Evolutionary conservation across 2,797 vertebrate genomes (phyloP), one percentile per base, ranked within the genome.

Genomic region (Enteromius trimaculatus): DNA sequence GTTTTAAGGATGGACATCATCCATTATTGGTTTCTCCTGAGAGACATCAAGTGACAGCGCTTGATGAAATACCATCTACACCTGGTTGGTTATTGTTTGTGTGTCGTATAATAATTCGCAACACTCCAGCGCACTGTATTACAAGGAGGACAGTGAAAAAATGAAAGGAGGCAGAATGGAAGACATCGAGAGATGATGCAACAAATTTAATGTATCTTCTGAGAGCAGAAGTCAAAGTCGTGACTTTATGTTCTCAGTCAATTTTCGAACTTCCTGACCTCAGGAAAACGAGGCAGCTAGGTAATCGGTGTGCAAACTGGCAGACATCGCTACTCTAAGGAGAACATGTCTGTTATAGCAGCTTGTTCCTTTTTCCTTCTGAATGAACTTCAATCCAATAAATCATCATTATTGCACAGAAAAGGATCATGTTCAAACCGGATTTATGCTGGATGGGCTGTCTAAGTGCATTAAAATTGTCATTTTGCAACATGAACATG

Each of bases 1-100:
- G 55, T 66, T 81, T 78, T 85, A 79, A 64, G 82, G 69, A 88
- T 53, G 65, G 83, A 83, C 77, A 83, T 84, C 64, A 79, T 84
- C 69, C 64, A 65, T 83, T 81, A 83, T 70, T 83, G 83, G 51
- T 70, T 49, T 80, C 65, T 85, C 81, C 65, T 69, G 80, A 85
- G 77, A 88, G 62, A 23, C 66, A 31, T 82, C 3, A n/a, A n/a
- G 79, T 84, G 70, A 78, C 72, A 75, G 75, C 81, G 37, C 42
- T 37, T 64, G 75, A 84, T 82, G 51, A 87, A 81, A 87, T 65
- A 77, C 51, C 29, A 17, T 71, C 69, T 34, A 77, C 51, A 77
- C 53, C 39, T 58, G 14, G 42, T 13, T 34, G 66, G 13, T 77
- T 80, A 82, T 69, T 88, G 71, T 78, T 80, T 82, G 47, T 64